A percentile compares a stretch with the other conserved stretches of the same genome.
phyloP scores from a whole-genome alignment of 2,888 invertebrate species.

The Dasypolia templi region DNA sequence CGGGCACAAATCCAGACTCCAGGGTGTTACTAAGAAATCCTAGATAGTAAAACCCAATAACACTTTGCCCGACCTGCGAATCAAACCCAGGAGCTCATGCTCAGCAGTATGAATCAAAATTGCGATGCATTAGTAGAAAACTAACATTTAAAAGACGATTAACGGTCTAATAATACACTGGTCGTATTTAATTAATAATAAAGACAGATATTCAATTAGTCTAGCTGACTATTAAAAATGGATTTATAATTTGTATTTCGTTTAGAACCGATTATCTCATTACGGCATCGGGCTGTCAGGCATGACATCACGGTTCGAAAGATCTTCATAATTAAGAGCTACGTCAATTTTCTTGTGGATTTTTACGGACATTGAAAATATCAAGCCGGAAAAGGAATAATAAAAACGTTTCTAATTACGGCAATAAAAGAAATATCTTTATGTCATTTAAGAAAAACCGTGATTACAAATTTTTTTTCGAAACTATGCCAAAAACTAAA shows the following conservation, averaged over 20 bases:
- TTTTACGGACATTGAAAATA: constrained; percentile 22
- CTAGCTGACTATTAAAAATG: constrained; percentile 31
- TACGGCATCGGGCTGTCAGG: constrained; percentile 9
- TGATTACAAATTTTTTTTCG: constrained; percentile 37
- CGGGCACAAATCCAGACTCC: too few species aligned
- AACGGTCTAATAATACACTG: constrained; percentile 8
- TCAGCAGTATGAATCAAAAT: constrained; percentile 6
- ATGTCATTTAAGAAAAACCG: constrained; percentile 9
- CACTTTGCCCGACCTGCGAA: too few species aligned
- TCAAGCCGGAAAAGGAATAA: constrained; percentile 4
- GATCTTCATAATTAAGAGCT: constrained; percentile 41
- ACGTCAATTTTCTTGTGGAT: constrained; percentile 3
- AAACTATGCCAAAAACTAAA: constrained; percentile 35
- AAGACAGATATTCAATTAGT: constrained; percentile 44
- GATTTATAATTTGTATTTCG: constrained; percentile 54
- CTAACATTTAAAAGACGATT: constrained; percentile 19
- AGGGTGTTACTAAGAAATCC: too few species aligned
- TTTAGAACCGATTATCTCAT: constrained; percentile 49
- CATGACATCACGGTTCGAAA: constrained; percentile 34
- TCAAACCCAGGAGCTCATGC: too few species aligned
- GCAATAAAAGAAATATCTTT: constrained; percentile 33
- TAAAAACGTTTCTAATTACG: constrained; percentile 10
- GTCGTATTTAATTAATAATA: constrained; percentile 41
- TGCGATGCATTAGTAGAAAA: constrained; percentile 11
- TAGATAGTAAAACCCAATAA: too few species aligned